Evolutionary conservation across 1,140 invertebrate species (phyloP).

Genomic region (Aphaenogaster rudis): DNA sequence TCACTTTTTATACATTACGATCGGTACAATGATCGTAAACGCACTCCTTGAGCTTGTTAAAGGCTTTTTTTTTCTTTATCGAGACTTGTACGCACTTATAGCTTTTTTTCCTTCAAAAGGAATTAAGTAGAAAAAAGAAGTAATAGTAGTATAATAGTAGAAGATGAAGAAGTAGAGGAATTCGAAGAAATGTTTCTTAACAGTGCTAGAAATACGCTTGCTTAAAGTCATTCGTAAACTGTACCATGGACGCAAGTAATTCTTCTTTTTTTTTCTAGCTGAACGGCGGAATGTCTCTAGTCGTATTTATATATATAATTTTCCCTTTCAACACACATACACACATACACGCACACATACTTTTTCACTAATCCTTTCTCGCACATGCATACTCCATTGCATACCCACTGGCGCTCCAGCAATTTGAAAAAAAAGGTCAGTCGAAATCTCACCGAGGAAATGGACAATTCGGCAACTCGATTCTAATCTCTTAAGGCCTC

Average conservation of each 20-base stretch:
- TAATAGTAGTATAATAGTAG: constrained; percentile 61
- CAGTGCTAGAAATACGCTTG: constrained; percentile 68
- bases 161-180: constrained; percentile 60
- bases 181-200: constrained; percentile 69
- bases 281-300: constrained; percentile 65
- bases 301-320: constrained; percentile 54
- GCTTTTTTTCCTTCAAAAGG: constrained; percentile 61
- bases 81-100: constrained; percentile 63
- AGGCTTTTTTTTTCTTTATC: constrained; percentile 67
- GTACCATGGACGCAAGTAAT: constrained; percentile 76
- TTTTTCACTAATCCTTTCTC: constrained; percentile 23
- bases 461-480: constrained; percentile 63
- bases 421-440: constrained; percentile 46
- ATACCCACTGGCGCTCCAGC: background rate
- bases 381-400: background rate
- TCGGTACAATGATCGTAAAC: constrained; percentile 69
- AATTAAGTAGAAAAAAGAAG: constrained; percentile 69
- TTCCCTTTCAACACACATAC: constrained; percentile 42
- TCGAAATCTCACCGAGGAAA: constrained; percentile 55
- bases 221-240: constrained; percentile 68
- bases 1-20: constrained; percentile 67
- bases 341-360: constrained; percentile 37
- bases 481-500: constrained; percentile 27
- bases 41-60: constrained; percentile 75
- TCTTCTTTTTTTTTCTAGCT: constrained; percentile 63